Evolutionary conservation across 2,113 vertebrate species (phyloP), one percentile per base, ranked within the genome.

Genomic region (Alces alces): DNA sequence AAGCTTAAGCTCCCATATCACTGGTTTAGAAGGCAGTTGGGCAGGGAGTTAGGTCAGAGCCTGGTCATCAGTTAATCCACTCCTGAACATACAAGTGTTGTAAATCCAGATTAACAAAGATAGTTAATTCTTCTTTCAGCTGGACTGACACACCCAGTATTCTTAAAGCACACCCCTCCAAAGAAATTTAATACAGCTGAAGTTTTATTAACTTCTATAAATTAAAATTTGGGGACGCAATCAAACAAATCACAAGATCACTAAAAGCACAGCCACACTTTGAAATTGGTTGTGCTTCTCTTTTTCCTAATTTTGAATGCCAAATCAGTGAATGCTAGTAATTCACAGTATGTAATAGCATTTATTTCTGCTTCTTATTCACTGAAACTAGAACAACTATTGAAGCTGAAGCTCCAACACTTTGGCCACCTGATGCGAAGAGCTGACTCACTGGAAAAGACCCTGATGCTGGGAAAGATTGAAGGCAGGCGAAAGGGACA

Each of bases 71-170:
- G 19, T 60, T 96, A 97, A 94, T 93, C 57, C 36, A 93, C 21
- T 91, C n/a, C 60, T 54, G 11, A 85, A 96, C 83, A 91, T 88
- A 57, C 52, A 70, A 89, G 33, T 61, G 54, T 91, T 92, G 10
- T 73, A 96, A 94, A 95, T 45, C 88, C 80, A 89, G 82, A 86
- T 89, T 82, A 95, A 95, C 54, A 91, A 70, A 66, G 43, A 39
- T 6, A 50, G 45, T 43, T 89, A 70, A 85, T 82, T 95, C 93
- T 90, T 86, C 54, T 43, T 83, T 92, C 39, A 16, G n/a, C n/a
- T 33, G 43, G 50, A 25, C 33, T 96, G 66, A 50, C 28, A 17
- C 84, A 47, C 13, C 25, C 66, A 70, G 30, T 47, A 27, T 58
- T 91, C 76, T 84, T 93, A 70, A 50, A 86, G 36, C 11, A 70